Evolutionary conservation across 2,797 vertebrate species (phyloP), one percentile per base, ranked within the genome.

Genomic region (Poecilia velifera): DNA sequence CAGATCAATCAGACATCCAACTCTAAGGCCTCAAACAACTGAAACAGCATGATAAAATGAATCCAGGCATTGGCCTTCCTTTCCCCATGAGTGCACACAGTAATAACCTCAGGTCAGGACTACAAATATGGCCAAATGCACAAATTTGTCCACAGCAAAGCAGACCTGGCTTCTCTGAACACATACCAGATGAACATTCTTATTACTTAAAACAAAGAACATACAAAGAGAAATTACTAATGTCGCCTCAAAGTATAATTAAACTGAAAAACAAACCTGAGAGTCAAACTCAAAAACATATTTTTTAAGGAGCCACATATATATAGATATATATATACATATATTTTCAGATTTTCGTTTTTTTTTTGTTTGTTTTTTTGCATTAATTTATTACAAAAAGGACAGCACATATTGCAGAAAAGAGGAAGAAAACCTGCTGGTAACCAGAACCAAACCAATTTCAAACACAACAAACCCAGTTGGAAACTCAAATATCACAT

Each of bases 81-180:
- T 90, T 82, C 71, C 72, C 46, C 74, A 59, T 86, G 74, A 76
- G 55, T 85, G 80, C 80, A 81, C 73, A n/a, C 43, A 72, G 49
- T 43, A 82, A 81, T 74, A 82, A 83, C 82, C 82, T 81, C 80
- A 77, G 80, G 81, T 85, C 82, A 87, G 79, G 31, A 12, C 66
- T 76, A 79, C 62, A 74, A 82, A 84, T 64, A 82, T 73, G 64
- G 66, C 71, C 51, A 51, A 31, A 72, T 16, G 6, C 72, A 78
- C 3, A 47, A 66, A 76, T 68, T 72, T 82, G 76, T 80, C 76
- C 78, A 81, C 80, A 80, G 76, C 8, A 46, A 83, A 75, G 66
- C 53, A 51, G 5, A 76, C 53, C 73, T 59, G 39, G 4, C 68
- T 68, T 76, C 12, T 46, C 72, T 55, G 70, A 75, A 80, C 82